Conservation (phyloP, 30 jellyfish, hydroid and myxozoan genomes). For the Hydra vulgaris region DNA sequence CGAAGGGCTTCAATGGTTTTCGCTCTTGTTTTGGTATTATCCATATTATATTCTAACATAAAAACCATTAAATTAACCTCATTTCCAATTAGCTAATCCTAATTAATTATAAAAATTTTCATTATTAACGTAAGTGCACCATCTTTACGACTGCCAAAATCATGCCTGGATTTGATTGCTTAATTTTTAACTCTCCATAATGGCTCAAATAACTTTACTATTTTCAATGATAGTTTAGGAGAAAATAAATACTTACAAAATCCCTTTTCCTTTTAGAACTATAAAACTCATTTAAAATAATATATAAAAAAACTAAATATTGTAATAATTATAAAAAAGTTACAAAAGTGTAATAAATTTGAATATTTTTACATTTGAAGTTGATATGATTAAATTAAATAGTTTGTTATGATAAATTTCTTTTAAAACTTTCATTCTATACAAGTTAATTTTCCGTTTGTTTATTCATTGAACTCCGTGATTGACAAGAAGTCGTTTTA, state of each 20-base stretch:
- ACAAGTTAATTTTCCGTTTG: background rate
- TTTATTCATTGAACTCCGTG: background rate
- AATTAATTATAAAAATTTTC: background rate
- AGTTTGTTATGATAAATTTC: background rate
- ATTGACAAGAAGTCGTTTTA: background rate
- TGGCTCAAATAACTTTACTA: background rate
- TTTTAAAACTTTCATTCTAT: background rate
- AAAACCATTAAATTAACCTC: background rate
- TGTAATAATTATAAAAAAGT: background rate
- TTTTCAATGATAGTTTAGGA: background rate
- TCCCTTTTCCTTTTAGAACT: background rate
- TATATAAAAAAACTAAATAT: background rate
- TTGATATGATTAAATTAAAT: background rate
- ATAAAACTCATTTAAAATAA: background rate
- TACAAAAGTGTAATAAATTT: no score
- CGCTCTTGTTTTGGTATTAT: background rate
- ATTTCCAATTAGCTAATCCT: background rate
- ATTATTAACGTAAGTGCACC: background rate
- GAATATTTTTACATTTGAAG: background rate
- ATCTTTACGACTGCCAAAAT: background rate
- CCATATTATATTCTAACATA: background rate
- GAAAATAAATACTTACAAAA: background rate
- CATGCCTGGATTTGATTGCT: background rate
- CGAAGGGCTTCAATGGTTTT: background rate
- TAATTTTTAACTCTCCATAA: background rate